A percentile compares a stretch with the other conserved stretches of the same genome.
phyloP scores from a whole-genome alignment of 1,140 invertebrate species.

The Drosophila albomicans region DNA sequence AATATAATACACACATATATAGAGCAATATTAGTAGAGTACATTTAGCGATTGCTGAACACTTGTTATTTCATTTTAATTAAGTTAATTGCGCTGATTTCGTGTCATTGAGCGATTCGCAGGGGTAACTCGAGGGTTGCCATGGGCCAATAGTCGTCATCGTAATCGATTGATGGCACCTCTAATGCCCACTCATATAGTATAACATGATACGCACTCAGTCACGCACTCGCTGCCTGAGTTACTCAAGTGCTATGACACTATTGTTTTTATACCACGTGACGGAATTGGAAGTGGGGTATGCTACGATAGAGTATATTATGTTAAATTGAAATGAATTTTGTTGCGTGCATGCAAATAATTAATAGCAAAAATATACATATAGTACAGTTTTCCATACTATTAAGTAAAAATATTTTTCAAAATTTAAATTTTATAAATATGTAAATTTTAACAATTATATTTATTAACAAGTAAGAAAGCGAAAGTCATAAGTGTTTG shows the following conservation, averaged over 20 bases:
- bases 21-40: conserved; percentile 26
- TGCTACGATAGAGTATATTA: too few species aligned
- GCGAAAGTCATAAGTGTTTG: too few species aligned
- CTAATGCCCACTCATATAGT: conserved; percentile 37
- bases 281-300: background rate
- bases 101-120: conserved; percentile 56
- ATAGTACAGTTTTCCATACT: too few species aligned
- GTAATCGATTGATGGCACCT: conserved; percentile 68
- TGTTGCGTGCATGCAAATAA: background rate
- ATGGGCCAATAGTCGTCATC: conserved; percentile 5
- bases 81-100: conserved; percentile 82
- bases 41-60: conserved; percentile 62
- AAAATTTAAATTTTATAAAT: too few species aligned
- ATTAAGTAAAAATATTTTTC: too few species aligned
- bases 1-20: conserved; percentile 15
- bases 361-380: background rate
- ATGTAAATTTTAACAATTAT: too few species aligned
- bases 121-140: conserved; percentile 36
- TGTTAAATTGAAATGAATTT: background rate
- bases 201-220: conserved; percentile 27
- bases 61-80: conserved; percentile 84
- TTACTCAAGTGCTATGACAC: conserved; percentile 24
- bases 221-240: conserved; percentile 34
- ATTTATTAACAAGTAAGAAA: too few species aligned
- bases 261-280: conserved; percentile 17